Evolutionary conservation across 2,797 vertebrate species (phyloP).

Genomic region (Etheostoma nigrum): DNA sequence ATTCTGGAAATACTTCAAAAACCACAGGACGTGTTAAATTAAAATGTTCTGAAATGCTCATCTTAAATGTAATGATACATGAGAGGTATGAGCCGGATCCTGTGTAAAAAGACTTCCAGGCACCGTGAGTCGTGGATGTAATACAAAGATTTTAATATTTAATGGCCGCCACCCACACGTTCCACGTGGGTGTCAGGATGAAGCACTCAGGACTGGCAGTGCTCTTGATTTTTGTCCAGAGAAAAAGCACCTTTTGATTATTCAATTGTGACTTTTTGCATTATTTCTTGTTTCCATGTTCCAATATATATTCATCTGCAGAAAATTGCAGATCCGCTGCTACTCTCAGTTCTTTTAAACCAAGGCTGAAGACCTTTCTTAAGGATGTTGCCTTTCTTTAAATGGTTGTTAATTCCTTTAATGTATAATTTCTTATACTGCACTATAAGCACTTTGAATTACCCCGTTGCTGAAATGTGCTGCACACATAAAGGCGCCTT

Average conservation of each 20-base stretch:
- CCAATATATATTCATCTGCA: too few species aligned
- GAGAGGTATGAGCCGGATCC: not conserved
- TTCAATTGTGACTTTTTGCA: not conserved
- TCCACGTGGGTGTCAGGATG: constrained; percentile 25
- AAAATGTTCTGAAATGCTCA: not conserved
- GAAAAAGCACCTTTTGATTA: not conserved
- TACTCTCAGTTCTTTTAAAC: too few species aligned
- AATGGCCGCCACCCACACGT: not conserved
- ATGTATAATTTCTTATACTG: too few species aligned
- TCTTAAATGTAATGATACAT: not conserved
- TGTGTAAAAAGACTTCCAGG: not conserved
- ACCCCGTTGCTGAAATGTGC: too few species aligned
- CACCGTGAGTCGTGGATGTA: not conserved
- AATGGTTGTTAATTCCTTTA: too few species aligned
- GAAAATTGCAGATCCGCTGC: too few species aligned
- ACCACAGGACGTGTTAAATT: not conserved
- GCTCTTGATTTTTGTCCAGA: constrained; percentile 1
- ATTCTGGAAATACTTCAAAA: not conserved
- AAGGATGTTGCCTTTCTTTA: too few species aligned
- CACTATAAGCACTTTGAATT: too few species aligned
- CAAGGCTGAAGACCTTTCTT: too few species aligned
- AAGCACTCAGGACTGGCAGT: constrained; percentile 28
- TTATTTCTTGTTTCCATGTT: not conserved
- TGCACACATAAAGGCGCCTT: too few species aligned
- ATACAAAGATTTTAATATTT: constrained; percentile 47